Evolutionary conservation across 2,113 vertebrate species (phyloP).

Genomic region (Tricholaema leucomelas): DNA sequence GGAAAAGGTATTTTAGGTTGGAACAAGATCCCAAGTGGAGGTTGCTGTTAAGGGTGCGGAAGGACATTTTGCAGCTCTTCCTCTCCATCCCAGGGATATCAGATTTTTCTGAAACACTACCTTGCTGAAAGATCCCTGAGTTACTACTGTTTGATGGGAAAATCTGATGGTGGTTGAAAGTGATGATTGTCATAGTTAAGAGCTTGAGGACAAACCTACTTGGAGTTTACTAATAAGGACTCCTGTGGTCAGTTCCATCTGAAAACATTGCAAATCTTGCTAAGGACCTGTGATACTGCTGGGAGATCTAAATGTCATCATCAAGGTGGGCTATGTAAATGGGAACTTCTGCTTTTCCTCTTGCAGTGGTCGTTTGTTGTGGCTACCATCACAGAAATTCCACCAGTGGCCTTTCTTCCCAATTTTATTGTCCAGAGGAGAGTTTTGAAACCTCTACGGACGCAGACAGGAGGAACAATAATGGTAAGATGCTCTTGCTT

Average conservation of each 20-base stretch:
- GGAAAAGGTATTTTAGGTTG: neutral
- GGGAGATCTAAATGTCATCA: neutral
- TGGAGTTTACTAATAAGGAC: neutral
- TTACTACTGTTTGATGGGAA: neutral
- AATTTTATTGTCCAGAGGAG: conserved; percentile 95
- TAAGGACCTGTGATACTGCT: neutral
- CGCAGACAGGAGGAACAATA: conserved; percentile 95
- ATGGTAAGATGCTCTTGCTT: conserved; percentile 81
- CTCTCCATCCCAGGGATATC: neutral
- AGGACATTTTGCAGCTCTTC: neutral
- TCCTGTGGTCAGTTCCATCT: neutral
- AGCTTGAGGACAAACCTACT: neutral
- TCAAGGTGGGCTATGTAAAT: neutral
- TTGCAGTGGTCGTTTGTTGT: conserved; percentile 92
- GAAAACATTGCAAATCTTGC: neutral
- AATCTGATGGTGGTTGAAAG: neutral
- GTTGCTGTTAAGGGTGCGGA: neutral
- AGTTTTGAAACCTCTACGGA: conserved; percentile 89
- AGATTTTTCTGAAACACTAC: neutral
- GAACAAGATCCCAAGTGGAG: neutral
- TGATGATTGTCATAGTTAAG: neutral
- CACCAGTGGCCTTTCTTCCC: conserved; percentile 90
- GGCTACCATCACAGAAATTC: conserved; percentile 95
- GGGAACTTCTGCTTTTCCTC: neutral
- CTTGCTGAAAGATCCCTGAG: neutral